Conservation (phyloP, 2,113 vertebrate genomes). For the Semnornis frantzii region DNA sequence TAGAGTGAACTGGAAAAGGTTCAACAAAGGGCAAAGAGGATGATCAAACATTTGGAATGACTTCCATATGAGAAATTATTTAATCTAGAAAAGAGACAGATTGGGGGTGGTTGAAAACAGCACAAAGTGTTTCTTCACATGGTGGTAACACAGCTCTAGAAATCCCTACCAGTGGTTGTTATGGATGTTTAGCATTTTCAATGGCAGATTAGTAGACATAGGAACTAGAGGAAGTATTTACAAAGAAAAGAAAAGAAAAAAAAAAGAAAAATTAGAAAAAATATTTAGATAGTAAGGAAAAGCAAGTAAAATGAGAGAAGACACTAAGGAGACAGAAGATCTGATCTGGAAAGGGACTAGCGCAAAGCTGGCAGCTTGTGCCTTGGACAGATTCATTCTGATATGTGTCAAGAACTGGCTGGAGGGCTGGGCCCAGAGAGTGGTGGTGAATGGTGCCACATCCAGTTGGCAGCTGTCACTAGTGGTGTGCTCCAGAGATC, state of each 20-base stretch:
- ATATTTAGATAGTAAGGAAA: not conserved
- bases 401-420: no score
- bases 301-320: not conserved
- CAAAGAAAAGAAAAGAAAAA: not conserved
- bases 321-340: not conserved
- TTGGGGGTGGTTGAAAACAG: not conserved
- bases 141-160: not conserved
- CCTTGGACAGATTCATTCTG: no score
- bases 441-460: no score
- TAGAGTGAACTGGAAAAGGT: not conserved
- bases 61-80: not conserved
- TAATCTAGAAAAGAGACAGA: not conserved
- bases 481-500: no score
- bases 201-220: not conserved
- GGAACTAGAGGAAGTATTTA: not conserved
- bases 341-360: not conserved
- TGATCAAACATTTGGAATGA: not conserved
- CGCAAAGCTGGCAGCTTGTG: no score
- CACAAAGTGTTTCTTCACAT: not conserved
- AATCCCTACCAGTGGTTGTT: not conserved
- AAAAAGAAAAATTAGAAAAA: not conserved
- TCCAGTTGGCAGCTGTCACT: no score
- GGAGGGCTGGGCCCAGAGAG: no score
- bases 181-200: not conserved
- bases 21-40: not conserved